Base-by-base conservation (phyloP, 1,140 invertebrate genomes). In the Triops cancriformis region DNA sequence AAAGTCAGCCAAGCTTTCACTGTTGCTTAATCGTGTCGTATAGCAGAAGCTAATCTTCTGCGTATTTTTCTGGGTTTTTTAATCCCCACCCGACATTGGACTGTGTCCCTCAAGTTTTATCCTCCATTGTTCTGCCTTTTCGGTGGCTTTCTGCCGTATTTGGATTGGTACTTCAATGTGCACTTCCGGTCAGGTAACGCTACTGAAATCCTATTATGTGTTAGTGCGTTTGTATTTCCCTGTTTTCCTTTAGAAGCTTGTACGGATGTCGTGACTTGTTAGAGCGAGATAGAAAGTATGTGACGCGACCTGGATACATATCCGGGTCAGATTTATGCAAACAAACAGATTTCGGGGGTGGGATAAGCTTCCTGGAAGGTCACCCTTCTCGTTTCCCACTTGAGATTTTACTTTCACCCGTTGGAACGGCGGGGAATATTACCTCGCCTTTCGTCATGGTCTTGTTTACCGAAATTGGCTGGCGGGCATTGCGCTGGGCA, bases 121-220 rank as follows among this genome's bases (percentile, higher is more conserved):
- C 51, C 6, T 64, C 51, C 51, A 64, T 64, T 64, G 51, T 64
- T 64, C 51, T 23, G 9, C 51, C 51, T 64, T 64, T 64, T 64
- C 51, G 31, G 31, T 64, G 51, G 51, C 51, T 64, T 64, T 64
- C 51, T 64, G 51, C 51, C 51, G 51, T 64, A 64, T 64, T 64
- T 64, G 51, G 51, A 64, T 64, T 64, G 51, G 51, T 64, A 64
- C 51, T 64, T 64, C 51, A 64, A 64, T 64, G 51, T 64, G 51
- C 51, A 64, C 51, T 64, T 64, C 51, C 51, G 51, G 51, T 64
- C 51, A 64, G 51, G 51, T 64, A 64, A 64, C 18, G 9, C 1
- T 4, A 37, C 31, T 7, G 2, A 45, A 64, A 64, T 9, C 51
- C 23, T 64, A 64, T 64, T 64, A n/a, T 6, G 14, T 23, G 14